Base-by-base conservation (phyloP, 1,140 invertebrate species). In the Spodoptera litura region DNA sequence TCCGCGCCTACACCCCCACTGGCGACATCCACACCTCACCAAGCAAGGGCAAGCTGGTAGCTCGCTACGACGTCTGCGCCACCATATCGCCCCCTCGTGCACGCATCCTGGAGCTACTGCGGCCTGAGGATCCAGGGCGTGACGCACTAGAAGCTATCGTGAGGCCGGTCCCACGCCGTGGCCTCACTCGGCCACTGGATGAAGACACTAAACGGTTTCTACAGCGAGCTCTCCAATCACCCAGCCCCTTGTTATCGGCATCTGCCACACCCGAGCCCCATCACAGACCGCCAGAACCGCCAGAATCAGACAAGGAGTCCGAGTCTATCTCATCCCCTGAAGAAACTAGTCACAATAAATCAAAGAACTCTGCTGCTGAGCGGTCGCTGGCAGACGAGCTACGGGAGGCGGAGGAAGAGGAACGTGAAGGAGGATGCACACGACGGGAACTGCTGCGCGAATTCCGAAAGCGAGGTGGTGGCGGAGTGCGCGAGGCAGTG, bases 91-190 rank as follows among this genome's bases (percentile, higher is more conserved):
- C 93, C 1, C 87, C 91, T 0, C 83, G 93, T 64, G 81, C 89
- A 9, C 91, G 87, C 78, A 94, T 95, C 58, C 83, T 95, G 51
- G 87, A 93, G 71, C 84, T 95, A 4, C 86, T 95, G n/a, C 75
- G 89, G 15, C 89, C 91, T 0, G 88, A 90, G 20, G 90, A 93
- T 55, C 91, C 91, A 0, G 93, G 89, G 0, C 86, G 89, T 8
- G 91, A 93, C 8, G 86, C 90, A 6, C 82, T 95, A 59, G 92
- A 93, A 79, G 92, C 88, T 5, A 95, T 95, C 66, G 91, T 95
- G n/a, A 81, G 88, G 77, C 91, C 93, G 2, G 76, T 84, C 4
- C 87, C 89, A 9, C 83, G 93, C 8, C 85, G 93, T 9, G 90
- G 90, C 6, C 85, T 92, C 15, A 77, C 87, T 4, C 80, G 91